phyloP scores from a whole-genome alignment of 2,888 invertebrate genomes.

The Drosophila nigricruria region DNA sequence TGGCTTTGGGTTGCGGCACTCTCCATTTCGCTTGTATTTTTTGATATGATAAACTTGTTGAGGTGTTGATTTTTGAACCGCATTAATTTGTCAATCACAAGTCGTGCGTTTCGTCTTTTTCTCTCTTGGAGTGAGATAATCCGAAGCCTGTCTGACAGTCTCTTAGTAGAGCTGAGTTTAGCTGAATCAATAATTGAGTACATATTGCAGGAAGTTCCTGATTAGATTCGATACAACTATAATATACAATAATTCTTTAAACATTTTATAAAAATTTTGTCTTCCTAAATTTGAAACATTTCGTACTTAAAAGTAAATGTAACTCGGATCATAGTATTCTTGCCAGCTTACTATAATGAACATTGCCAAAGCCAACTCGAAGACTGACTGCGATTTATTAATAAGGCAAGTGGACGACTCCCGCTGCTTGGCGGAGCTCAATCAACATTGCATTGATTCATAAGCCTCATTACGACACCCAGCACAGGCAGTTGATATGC shows the following conservation, averaged over 20 bases:
- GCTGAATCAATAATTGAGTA: neutral
- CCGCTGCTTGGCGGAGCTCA: constrained; percentile 46
- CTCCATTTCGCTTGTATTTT: constrained; percentile 15
- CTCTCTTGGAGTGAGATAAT: neutral
- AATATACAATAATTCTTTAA: neutral
- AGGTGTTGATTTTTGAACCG: constrained; percentile 78
- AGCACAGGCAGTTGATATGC: constrained; percentile 32
- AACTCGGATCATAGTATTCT: neutral
- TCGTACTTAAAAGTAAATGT: neutral
- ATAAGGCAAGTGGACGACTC: constrained; percentile 25
- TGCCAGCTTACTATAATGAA: constrained; percentile 9
- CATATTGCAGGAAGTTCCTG: neutral
- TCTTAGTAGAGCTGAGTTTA: neutral
- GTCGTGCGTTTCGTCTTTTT: constrained; percentile 48
- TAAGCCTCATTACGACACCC: constrained; percentile 75
- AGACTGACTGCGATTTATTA: constrained; percentile 36
- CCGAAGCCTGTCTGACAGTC: constrained; percentile 1
- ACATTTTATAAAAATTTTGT: neutral
- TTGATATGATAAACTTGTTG: constrained; percentile 67
- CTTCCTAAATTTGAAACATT: neutral
- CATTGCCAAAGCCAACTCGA: neutral
- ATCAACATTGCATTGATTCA: constrained; percentile 78
- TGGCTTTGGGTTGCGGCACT: constrained; percentile 3
- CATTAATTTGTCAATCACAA: constrained; percentile 76
- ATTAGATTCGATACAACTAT: neutral